These are phyloP conservation scores for Ptychochromis oligacanthus DNA, from an alignment of 2,113 vertebrate species.

Conservation along the genomic window DNA sequence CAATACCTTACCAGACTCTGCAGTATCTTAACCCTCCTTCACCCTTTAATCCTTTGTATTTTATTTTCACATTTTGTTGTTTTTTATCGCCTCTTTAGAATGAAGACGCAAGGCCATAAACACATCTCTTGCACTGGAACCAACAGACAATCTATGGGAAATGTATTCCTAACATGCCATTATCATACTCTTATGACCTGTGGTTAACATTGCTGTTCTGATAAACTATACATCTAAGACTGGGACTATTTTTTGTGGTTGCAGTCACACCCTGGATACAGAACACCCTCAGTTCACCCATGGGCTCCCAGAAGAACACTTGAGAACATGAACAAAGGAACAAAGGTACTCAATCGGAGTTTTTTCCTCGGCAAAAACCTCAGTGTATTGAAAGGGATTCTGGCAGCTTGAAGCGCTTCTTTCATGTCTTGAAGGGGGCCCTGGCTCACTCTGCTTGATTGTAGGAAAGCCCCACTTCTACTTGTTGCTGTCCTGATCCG, in stretches of 20 bases:
- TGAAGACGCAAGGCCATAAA: conserved; percentile 5
- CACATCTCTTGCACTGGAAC: not conserved
- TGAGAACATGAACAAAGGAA: conserved; percentile 75
- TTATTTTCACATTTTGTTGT: not conserved
- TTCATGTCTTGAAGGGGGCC: conserved; percentile 67
- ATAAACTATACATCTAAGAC: conserved; percentile 32
- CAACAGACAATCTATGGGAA: conserved; percentile 20
- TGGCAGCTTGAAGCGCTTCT: conserved; percentile 69
- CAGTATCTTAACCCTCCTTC: not conserved
- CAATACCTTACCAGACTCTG: too few relatives aligned
- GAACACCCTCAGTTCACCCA: conserved; percentile 49
- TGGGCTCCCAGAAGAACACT: conserved; percentile 58
- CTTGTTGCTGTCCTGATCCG: conserved; percentile 67
- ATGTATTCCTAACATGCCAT: conserved; percentile 22
- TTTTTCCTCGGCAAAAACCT: conserved; percentile 60
- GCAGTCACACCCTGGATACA: conserved; percentile 44
- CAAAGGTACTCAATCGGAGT: conserved; percentile 63
- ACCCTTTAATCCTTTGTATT: not conserved
- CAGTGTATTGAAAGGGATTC: conserved; percentile 70
- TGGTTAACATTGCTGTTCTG: conserved; percentile 2
- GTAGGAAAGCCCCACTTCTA: conserved; percentile 74
- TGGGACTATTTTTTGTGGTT: conserved; percentile 35
- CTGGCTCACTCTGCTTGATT: conserved; percentile 25
- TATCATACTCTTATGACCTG: not conserved
- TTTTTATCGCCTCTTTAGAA: not conserved